phyloP scores from a whole-genome alignment of 35 echinoderm and acorn worm species.

The Ptychodera flava region DNA sequence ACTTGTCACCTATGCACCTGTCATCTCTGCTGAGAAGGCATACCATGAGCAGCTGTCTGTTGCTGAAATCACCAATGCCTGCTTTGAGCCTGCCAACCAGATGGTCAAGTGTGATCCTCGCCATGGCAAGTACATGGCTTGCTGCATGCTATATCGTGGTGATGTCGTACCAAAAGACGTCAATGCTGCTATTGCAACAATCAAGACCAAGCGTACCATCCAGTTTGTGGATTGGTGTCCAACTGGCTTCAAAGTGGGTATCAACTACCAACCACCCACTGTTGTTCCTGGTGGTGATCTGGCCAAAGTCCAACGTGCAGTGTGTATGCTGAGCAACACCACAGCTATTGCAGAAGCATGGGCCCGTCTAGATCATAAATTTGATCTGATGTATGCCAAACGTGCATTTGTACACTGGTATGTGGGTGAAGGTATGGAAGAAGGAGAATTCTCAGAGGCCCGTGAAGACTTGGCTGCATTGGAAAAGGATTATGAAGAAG shows the following conservation, averaged over 20 bases:
- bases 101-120: constrained; percentile 99
- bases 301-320: constrained; percentile 94
- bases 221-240: constrained; percentile 99
- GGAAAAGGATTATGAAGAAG: constrained; percentile 98
- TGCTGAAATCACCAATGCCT: constrained; percentile 97
- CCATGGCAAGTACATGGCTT: constrained; percentile 99
- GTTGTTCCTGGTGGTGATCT: constrained; percentile 97
- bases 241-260: constrained; percentile 98
- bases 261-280: constrained; percentile 99
- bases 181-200: constrained; percentile 96
- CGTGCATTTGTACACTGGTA: constrained; percentile 98
- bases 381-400: constrained; percentile 99
- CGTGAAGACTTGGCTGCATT: constrained; percentile 97
- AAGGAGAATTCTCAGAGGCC: constrained; percentile 95
- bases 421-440: constrained; percentile 97
- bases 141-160: constrained; percentile 96
- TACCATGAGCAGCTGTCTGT: constrained; percentile 96
- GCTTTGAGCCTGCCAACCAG: constrained; percentile 97
- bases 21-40: constrained; percentile 96
- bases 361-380: constrained; percentile 97
- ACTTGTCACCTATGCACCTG: constrained; percentile 88
- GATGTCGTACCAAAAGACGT: constrained; percentile 98
- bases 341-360: constrained; percentile 98
- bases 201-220: constrained; percentile 98
- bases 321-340: constrained; percentile 89